Percentiles rank a stretch among this genome's conserved stretches.
These are phyloP conservation scores for Thalpophila matura DNA, from an alignment of 2,888 invertebrate species.

Conservation along the genomic window DNA sequence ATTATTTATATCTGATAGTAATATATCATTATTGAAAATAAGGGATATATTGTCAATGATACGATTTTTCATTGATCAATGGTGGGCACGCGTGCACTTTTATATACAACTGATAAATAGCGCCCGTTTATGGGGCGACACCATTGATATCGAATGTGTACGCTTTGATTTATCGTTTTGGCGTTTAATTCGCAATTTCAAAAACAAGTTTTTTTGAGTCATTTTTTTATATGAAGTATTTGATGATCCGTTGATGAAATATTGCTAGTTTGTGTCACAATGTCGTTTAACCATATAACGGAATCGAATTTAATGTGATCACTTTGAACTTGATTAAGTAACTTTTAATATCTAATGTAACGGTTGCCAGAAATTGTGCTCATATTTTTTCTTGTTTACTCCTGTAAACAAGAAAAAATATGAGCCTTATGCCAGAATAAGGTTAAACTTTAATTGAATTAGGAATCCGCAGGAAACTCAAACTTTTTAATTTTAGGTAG, in stretches of 20 bases:
- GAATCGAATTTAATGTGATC: slow-evolving; percentile 55
- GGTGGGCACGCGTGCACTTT: slow-evolving; percentile 81
- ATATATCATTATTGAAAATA: slow-evolving; percentile 82
- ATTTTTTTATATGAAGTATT: slow-evolving; percentile 71
- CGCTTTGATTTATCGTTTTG: slow-evolving; percentile 83
- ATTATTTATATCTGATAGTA: slow-evolving; percentile 69
- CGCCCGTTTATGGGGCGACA: slow-evolving; percentile 80
- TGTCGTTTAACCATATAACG: slow-evolving; percentile 36
- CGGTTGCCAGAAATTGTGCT: slow-evolving; percentile 41
- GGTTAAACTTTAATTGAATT: slow-evolving; percentile 44
- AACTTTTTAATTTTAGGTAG: slow-evolving; percentile 10
- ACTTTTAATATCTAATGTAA: slow-evolving; percentile 45
- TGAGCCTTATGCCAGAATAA: slow-evolving; percentile 25
- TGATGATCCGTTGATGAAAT: slow-evolving; percentile 75
- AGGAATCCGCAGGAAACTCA: slow-evolving; percentile 7
- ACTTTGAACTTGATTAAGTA: slow-evolving; percentile 50
- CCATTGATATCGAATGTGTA: slow-evolving; percentile 80
- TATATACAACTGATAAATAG: slow-evolving; percentile 85
- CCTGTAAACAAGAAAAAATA: too few species aligned
- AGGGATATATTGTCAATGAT: slow-evolving; percentile 82
- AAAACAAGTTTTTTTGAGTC: slow-evolving; percentile 72
- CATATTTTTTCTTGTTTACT: slow-evolving; percentile 23
- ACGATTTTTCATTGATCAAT: slow-evolving; percentile 83
- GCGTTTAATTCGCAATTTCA: slow-evolving; percentile 78
- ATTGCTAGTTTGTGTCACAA: slow-evolving; percentile 63